Percentiles rank a stretch among this genome's conserved stretches.
phyloP scores from a whole-genome alignment of 2,113 vertebrate genomes.

The Columba janthina region DNA sequence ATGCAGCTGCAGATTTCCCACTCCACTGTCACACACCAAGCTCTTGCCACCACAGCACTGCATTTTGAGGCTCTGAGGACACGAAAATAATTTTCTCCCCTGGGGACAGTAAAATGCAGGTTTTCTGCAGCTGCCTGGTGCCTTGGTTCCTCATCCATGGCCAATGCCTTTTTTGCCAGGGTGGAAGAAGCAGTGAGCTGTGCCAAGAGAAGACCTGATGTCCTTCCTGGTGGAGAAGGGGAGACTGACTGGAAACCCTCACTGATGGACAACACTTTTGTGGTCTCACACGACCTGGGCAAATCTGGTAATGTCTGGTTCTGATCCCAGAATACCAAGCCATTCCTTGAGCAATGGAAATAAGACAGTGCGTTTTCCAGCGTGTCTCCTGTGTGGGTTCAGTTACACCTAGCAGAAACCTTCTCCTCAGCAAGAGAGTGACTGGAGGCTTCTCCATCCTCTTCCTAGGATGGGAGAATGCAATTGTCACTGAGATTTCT shows the following conservation, averaged over 20 bases:
- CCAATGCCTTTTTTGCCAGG: neutral
- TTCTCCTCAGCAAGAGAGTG: neutral
- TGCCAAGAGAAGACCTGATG: neutral
- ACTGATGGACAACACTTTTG: neutral
- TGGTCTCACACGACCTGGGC: neutral
- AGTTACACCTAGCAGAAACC: neutral
- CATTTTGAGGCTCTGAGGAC: neutral
- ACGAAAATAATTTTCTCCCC: neutral
- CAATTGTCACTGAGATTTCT: neutral
- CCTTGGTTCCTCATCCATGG: neutral
- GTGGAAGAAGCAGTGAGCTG: neutral
- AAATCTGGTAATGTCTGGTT: neutral
- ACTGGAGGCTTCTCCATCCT: neutral
- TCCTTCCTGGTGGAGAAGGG: neutral
- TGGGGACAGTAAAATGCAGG: neutral
- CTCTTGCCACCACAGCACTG: neutral
- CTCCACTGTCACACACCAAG: fast-evolving
- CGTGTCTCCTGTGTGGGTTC: neutral
- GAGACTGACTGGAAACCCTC: neutral
- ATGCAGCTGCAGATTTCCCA: fast-evolving
- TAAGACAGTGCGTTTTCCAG: neutral
- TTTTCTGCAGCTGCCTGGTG: neutral
- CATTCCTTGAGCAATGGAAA: neutral
- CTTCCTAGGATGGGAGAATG: neutral
- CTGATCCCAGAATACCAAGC: neutral